Evolutionary conservation across 2,888 invertebrate species (phyloP).

Genomic region (Dusona sp.): DNA sequence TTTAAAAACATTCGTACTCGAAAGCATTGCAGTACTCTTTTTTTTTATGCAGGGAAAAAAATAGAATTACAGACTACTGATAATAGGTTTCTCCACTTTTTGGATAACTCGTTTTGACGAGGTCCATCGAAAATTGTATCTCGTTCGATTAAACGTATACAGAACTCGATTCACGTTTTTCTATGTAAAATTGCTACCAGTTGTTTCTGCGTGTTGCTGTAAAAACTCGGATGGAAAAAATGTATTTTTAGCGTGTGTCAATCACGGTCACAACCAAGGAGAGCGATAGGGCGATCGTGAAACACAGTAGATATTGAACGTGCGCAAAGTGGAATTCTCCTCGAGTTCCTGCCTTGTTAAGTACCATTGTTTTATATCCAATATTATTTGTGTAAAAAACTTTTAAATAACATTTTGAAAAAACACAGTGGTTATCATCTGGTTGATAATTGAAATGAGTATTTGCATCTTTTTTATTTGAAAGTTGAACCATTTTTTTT

Average conservation of each 20-base stretch:
- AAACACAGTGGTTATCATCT: not conserved
- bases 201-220: not conserved
- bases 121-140: not conserved
- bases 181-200: not conserved
- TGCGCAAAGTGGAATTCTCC: not conserved
- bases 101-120: not conserved
- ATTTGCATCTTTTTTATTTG: not conserved
- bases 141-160: slow-evolving; percentile 29
- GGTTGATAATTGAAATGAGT: not conserved
- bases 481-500: not conserved
- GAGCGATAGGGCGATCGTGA: not conserved
- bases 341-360: not conserved
- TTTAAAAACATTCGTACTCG: not conserved
- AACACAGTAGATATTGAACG: not conserved
- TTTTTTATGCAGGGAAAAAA: not conserved
- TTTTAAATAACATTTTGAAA: not conserved
- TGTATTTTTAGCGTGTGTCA: slow-evolving; percentile 4
- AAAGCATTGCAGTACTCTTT: not conserved
- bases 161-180: slow-evolving; percentile 16
- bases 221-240: slow-evolving; percentile 3
- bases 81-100: slow-evolving; percentile 12
- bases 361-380: not conserved
- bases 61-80: slow-evolving; percentile 16
- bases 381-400: not conserved
- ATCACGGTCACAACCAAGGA: not conserved